Percentiles rank a stretch among this genome's conserved stretches.
Conservation (phyloP, 2,113 vertebrate species). For the Mastomys coucha region DNA sequence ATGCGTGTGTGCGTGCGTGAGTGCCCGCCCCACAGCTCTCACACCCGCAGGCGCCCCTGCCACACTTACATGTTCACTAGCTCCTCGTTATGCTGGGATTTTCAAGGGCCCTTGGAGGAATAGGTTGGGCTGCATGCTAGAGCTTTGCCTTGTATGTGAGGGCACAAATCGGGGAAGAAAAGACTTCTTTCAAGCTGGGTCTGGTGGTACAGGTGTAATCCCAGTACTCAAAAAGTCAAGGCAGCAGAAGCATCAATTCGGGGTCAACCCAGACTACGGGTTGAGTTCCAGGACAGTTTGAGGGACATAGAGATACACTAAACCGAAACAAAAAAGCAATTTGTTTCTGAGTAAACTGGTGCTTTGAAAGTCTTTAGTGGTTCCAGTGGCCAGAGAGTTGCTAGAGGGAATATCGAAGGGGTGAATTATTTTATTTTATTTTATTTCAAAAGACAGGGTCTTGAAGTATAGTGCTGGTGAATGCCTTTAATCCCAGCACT, state of each 20-base stretch:
- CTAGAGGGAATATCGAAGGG: background rate
- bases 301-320: background rate
- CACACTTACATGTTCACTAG: background rate
- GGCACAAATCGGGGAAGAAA: background rate
- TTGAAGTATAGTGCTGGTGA: background rate
- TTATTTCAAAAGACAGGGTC: background rate
- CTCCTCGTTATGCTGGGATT: background rate
- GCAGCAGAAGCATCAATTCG: background rate
- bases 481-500: background rate
- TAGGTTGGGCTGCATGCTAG: background rate
- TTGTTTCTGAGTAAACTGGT: slow-evolving; percentile 37
- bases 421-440: background rate
- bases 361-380: background rate
- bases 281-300: background rate
- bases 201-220: background rate
- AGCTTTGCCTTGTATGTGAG: background rate
- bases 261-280: background rate
- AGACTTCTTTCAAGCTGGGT: background rate
- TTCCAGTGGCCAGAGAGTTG: background rate
- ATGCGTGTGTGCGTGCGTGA: no score
- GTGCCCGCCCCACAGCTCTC: background rate
- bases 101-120: background rate
- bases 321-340: background rate
- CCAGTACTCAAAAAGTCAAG: background rate
- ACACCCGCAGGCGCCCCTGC: no score